Evolutionary conservation across 53 echinoderm and acorn worm genomes (phyloP).

Genomic region (Hippasteria phrygiana): DNA sequence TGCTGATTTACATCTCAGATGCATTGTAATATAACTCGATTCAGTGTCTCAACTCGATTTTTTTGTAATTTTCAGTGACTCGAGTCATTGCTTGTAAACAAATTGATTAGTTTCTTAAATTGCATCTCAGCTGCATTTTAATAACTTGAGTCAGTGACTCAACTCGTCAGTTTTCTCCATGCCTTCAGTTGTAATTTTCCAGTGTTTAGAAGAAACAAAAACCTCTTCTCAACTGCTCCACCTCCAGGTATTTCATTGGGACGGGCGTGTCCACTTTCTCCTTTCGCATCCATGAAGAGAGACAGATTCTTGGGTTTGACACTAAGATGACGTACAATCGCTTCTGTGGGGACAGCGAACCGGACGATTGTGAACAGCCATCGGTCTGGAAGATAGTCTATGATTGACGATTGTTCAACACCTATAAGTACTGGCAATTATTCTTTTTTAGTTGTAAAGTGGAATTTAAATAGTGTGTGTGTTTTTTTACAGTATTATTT

Average conservation of each 20-base stretch:
- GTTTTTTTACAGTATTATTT: too few relatives aligned
- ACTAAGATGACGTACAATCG: conserved; percentile 95
- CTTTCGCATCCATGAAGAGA: conserved; percentile 94
- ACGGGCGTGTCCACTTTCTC: conserved; percentile 95
- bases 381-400: conserved; percentile 86
- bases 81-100: neutral
- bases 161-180: too few relatives aligned
- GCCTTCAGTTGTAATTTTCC: too few relatives aligned
- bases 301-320: conserved; percentile 96
- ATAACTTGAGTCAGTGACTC: too few relatives aligned
- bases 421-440: too few relatives aligned
- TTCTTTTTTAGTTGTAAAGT: too few relatives aligned
- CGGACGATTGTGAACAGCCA: conserved; percentile 84
- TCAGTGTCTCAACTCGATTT: too few relatives aligned
- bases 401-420: conserved; percentile 14
- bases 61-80: neutral
- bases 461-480: too few relatives aligned
- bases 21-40: too few relatives aligned
- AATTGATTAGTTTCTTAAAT: neutral
- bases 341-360: conserved; percentile 89
- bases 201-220: neutral
- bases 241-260: conserved; percentile 90
- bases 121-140: too few relatives aligned
- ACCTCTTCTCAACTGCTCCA: too few relatives aligned
- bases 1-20: too few relatives aligned